These are phyloP conservation scores for Myiotriccus ornatus DNA, from an alignment of 2,797 vertebrate species.

Conservation along the genomic window DNA sequence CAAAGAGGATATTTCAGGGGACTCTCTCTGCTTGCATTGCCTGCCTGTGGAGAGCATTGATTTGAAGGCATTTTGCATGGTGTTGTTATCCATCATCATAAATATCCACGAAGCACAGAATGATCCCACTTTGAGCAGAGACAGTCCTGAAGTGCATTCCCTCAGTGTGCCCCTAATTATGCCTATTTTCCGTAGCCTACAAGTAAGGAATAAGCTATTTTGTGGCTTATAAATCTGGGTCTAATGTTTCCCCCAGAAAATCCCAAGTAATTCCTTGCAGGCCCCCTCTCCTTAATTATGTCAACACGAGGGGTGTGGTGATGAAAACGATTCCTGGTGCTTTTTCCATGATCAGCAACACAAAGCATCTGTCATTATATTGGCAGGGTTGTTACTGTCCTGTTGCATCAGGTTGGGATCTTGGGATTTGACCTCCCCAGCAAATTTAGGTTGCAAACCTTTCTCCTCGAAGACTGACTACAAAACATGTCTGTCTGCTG, in stretches of 20 bases:
- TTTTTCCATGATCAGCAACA: neutral
- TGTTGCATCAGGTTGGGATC: slow-evolving; percentile 42
- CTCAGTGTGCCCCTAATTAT: neutral
- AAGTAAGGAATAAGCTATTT: neutral
- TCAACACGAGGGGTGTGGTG: neutral
- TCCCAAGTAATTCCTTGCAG: neutral
- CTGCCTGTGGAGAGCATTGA: neutral
- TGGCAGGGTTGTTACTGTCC: neutral
- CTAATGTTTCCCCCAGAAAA: neutral
- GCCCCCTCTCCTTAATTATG: neutral
- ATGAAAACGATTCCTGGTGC: neutral
- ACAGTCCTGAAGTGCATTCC: neutral
- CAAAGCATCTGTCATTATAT: neutral
- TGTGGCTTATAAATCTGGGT: neutral
- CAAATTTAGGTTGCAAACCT: slow-evolving; percentile 12
- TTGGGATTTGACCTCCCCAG: slow-evolving; percentile 32
- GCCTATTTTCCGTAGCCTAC: neutral
- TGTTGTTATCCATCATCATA: neutral
- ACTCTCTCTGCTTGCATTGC: neutral
- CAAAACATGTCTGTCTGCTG: neutral
- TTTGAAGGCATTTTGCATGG: neutral
- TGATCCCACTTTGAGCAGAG: neutral
- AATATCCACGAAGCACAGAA: neutral
- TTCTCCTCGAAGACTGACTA: neutral
- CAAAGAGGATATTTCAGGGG: neutral